Conservation (phyloP, 2,113 vertebrate genomes). For the Lophura nycthemera region DNA sequence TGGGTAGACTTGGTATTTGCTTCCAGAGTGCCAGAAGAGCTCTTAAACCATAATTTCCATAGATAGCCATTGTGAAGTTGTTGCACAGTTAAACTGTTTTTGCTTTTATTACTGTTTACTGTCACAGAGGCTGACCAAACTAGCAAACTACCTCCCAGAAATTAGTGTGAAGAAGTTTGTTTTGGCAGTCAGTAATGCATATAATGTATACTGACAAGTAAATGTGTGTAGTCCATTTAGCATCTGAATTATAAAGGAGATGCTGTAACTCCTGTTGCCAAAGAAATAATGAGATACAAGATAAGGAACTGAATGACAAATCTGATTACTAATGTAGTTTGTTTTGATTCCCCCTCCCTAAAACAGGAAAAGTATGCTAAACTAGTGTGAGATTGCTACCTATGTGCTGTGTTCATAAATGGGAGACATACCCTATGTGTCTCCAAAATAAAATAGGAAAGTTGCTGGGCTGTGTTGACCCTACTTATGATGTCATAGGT, state of each 20-base stretch:
- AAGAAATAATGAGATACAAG: constrained; percentile 48
- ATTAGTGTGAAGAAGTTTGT: neutral
- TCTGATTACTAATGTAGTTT: neutral
- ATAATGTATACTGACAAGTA: neutral
- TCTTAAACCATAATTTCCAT: neutral
- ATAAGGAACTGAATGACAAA: constrained; percentile 30
- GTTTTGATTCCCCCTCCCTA: neutral
- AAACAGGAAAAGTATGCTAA: neutral
- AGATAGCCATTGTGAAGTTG: neutral
- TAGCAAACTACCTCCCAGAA: neutral
- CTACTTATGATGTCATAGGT: neutral
- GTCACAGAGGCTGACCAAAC: neutral
- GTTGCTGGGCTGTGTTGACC: rapidly evolving
- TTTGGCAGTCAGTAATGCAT: neutral
- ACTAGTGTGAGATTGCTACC: rapidly evolving
- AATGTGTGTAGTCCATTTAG: neutral
- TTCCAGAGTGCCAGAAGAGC: neutral
- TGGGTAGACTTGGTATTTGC: neutral
- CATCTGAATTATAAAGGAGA: neutral
- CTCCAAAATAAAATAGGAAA: neutral
- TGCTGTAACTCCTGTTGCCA: constrained; percentile 40
- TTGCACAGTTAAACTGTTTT: neutral
- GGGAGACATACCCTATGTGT: rapidly evolving
- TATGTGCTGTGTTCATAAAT: rapidly evolving
- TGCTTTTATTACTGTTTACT: neutral